phyloP scores from a whole-genome alignment of 2,888 invertebrate genomes.

The Cabera pusaria region DNA sequence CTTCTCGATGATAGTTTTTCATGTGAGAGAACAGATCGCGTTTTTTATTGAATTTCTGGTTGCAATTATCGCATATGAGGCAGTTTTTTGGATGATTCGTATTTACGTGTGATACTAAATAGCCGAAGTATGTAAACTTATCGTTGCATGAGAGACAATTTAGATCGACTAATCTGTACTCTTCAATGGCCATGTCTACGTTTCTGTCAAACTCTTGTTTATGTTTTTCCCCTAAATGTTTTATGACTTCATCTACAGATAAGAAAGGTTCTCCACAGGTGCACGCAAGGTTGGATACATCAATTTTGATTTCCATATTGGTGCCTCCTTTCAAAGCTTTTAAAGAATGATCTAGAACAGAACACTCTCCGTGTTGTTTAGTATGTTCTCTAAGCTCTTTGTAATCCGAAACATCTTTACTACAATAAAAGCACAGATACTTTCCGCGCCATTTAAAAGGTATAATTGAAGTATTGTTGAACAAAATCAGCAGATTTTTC shows the following conservation, averaged over 20 bases:
- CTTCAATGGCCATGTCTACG: conserved; percentile 72
- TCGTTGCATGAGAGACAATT: conserved; percentile 61
- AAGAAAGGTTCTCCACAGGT: conserved; percentile 55
- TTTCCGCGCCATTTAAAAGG: conserved; percentile 79
- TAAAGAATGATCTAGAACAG: conserved; percentile 64
- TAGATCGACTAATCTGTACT: conserved; percentile 60
- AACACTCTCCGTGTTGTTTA: conserved; percentile 64
- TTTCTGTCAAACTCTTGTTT: conserved; percentile 60
- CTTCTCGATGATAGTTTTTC: conserved; percentile 74
- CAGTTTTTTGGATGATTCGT: conserved; percentile 71
- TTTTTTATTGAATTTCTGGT: conserved; percentile 72
- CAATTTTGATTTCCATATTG: conserved; percentile 76
- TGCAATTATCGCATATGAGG: conserved; percentile 67
- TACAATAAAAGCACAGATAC: conserved; percentile 74
- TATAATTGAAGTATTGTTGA: conserved; percentile 72
- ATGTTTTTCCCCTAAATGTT: conserved; percentile 59
- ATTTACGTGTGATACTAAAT: conserved; percentile 71
- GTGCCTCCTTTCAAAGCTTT: conserved; percentile 71
- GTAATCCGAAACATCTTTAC: conserved; percentile 63
- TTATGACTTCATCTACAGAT: conserved; percentile 50
- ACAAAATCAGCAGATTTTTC: conserved; percentile 67
- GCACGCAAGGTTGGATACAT: conserved; percentile 64
- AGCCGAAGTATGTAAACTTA: conserved; percentile 69
- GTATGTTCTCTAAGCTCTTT: conserved; percentile 63
- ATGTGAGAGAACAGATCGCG: conserved; percentile 71